Percentiles rank a stretch among this genome's conserved stretches.
Conservation (phyloP, 2,888 invertebrate species). For the Synergus japonicus region DNA sequence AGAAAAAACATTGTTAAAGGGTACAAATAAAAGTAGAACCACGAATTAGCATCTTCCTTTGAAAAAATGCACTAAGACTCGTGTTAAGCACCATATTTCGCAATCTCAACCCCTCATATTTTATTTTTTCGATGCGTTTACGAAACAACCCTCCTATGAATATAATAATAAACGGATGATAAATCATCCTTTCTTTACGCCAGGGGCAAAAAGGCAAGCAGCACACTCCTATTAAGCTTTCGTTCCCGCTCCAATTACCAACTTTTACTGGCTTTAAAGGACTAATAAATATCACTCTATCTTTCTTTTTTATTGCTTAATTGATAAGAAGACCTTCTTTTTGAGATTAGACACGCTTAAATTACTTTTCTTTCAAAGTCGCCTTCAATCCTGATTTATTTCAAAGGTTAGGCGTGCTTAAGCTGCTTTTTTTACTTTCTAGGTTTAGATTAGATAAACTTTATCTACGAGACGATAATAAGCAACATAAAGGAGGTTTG, state of each 20-base stretch:
- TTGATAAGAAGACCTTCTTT: slow-evolving; percentile 2
- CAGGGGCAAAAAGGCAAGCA: background rate
- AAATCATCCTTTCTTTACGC: background rate
- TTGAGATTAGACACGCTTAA: background rate
- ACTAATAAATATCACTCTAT: background rate
- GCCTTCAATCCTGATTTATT: background rate
- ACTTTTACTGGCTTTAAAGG: background rate
- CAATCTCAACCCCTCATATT: background rate
- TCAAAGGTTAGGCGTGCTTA: background rate
- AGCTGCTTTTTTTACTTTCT: background rate
- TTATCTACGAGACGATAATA: background rate
- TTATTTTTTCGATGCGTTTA: background rate
- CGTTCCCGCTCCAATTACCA: background rate
- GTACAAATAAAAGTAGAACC: background rate
- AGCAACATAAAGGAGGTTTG: background rate
- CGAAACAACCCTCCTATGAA: background rate
- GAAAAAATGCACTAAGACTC: background rate
- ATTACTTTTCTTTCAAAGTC: background rate
- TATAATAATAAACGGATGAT: background rate
- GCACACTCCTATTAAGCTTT: background rate
- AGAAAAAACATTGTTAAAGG: too few relatives aligned
- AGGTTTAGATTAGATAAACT: background rate
- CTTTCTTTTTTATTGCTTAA: background rate
- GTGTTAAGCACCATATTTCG: background rate
- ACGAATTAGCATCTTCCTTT: slow-evolving; percentile 9